These are phyloP conservation scores for Steinernema khuongi DNA, from an alignment of 1,140 invertebrate genomes.

Conservation along the genomic window DNA sequence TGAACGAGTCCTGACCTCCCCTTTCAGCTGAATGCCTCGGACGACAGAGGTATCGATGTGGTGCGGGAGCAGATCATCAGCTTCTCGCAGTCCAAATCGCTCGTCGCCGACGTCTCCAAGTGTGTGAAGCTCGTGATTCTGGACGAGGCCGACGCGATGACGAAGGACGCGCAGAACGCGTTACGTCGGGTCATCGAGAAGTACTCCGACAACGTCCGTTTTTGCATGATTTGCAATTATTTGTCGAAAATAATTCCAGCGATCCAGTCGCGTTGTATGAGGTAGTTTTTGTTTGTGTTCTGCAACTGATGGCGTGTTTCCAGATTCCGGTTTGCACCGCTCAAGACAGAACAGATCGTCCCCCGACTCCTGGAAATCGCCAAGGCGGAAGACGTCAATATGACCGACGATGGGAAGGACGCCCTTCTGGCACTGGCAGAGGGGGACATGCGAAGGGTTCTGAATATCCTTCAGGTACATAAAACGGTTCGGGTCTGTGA, in stretches of 20 bases:
- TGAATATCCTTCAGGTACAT: constrained; percentile 75
- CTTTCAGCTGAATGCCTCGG: constrained; percentile 91
- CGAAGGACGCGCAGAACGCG: constrained; percentile 97
- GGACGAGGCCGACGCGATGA: constrained; percentile 99
- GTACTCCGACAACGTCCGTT: constrained; percentile 93
- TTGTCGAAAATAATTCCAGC: constrained; percentile 96
- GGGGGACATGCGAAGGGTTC: constrained; percentile 95
- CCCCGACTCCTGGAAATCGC: constrained; percentile 81
- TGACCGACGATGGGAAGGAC: constrained; percentile 82
- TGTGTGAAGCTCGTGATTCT: constrained; percentile 90
- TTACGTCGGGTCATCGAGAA: constrained; percentile 96
- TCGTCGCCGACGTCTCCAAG: constrained; percentile 45
- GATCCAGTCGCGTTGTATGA: constrained; percentile 90
- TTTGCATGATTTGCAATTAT: constrained; percentile 99
- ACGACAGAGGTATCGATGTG: constrained; percentile 95
- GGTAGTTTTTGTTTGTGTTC: constrained; percentile 58
- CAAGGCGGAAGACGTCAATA: constrained; percentile 75
- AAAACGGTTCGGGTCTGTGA: constrained; percentile 1
- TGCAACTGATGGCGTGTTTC: neutral
- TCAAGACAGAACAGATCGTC: constrained; percentile 75
- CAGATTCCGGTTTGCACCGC: constrained; percentile 84
- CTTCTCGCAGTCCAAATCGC: constrained; percentile 83
- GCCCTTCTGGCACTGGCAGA: constrained; percentile 80
- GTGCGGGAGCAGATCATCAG: constrained; percentile 90
- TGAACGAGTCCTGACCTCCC: constrained; percentile 59